Evolutionary conservation across 2,797 vertebrate genomes (phyloP), one percentile per base, ranked within the genome.

Genomic region (Carcharodon carcharias): DNA sequence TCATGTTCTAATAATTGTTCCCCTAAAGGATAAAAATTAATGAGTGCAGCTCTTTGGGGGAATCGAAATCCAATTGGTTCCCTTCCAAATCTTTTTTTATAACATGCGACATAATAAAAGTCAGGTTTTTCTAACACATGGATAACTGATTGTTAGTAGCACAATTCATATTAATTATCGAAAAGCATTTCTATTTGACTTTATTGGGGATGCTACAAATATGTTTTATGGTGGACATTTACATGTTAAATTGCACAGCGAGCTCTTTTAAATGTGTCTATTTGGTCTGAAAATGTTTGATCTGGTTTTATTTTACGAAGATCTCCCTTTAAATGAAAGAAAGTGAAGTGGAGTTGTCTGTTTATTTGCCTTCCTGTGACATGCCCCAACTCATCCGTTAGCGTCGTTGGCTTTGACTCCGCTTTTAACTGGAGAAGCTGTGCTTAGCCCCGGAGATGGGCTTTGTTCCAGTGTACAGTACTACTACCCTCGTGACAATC

Each of bases 241-340:
- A 45, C 82, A 85, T 50, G 40, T 50, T 23, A 85, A 85, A 85
- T 6, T 45, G 21, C 14, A 45, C 26, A 0, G 8, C 8, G 12
- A 56, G 50, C 3, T 88, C 21, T 26, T 50, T 85, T 50, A 23
- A 82, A 50, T 85, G 16, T 77, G 73, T n/a, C 50, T 6, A 50
- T 50, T 85, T 23, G 28, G 26, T 4, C 28, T 50, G 82, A 82
- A 82, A 45, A 45, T 98, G 98, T 97, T 96, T 97, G 97, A 89
- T 97, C 96, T 96, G 96, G 96, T 97, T 97, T 96, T 97, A 97
- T 97, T 97, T 97, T 97, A 97, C 97, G 97, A 96, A 96, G 96
- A 97, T 97, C 96, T 97, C 97, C 97, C 97, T 98, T 98, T 97
- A 98, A 98, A 96, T 97, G 97, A 18, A 96, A 97, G 97, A 96